Conservation (phyloP, 2,888 invertebrate species). For the Morinoia aosen region DNA sequence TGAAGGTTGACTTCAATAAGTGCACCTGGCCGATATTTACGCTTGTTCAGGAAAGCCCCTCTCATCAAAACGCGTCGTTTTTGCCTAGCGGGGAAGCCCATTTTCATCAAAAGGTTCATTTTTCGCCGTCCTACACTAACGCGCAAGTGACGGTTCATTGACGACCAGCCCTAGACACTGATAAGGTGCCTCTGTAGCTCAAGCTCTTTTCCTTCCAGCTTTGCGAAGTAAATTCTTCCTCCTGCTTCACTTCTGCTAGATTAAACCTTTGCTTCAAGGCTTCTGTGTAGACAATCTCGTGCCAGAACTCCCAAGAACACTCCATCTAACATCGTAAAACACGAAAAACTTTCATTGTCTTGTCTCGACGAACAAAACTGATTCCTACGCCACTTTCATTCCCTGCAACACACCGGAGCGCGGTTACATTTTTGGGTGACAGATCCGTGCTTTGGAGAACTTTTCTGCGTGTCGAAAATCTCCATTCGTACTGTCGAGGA, state of each 20-base stretch:
- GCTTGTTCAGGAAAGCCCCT: too few species aligned
- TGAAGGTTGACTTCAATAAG: not conserved
- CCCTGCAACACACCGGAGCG: not conserved
- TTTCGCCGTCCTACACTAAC: too few species aligned
- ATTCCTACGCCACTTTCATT: not conserved
- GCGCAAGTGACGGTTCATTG: not conserved
- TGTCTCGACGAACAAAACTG: not conserved
- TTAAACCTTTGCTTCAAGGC: not conserved
- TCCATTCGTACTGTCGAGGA: not conserved
- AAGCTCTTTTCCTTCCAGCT: not conserved
- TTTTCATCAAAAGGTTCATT: too few species aligned
- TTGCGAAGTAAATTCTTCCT: not conserved
- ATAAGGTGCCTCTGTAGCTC: too few species aligned
- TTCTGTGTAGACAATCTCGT: not conserved
- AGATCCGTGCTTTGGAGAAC: not conserved
- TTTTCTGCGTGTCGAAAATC: not conserved
- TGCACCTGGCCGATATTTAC: not conserved
- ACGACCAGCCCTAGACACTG: not conserved
- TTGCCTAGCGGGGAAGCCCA: not conserved
- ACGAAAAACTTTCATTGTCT: not conserved
- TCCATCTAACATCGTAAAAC: not conserved
- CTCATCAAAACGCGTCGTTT: not conserved
- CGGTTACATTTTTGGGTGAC: not conserved
- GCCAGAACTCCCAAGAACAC: conserved; percentile 43
- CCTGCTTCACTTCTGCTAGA: not conserved